Percentiles rank a stretch among this genome's conserved stretches.
These are phyloP conservation scores for Tridacna crocea DNA, from an alignment of 2,888 invertebrate genomes.

Conservation along the genomic window DNA sequence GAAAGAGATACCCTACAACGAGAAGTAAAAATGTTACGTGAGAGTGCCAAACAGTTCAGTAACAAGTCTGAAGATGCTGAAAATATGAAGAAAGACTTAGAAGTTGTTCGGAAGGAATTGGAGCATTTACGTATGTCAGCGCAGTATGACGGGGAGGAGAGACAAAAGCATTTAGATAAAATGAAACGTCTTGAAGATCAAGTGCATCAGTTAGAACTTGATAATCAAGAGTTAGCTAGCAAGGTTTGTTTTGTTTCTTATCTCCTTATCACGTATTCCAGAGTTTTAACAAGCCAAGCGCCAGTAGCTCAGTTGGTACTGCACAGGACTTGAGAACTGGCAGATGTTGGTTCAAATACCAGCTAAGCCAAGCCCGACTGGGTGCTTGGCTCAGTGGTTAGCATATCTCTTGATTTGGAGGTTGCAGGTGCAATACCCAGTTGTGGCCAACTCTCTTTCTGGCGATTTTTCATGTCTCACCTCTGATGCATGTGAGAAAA, in stretches of 20 bases:
- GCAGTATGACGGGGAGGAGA: slow-evolving; percentile 69
- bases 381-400: no score
- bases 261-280: no score
- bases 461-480: no score
- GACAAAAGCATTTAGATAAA: slow-evolving; percentile 72
- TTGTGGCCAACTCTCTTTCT: no score
- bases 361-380: no score
- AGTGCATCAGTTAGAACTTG: slow-evolving; percentile 73
- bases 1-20: slow-evolving; percentile 53
- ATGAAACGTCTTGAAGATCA: slow-evolving; percentile 69
- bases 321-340: no score
- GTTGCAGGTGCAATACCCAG: no score
- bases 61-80: slow-evolving; percentile 63
- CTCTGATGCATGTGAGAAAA: no score
- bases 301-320: no score
- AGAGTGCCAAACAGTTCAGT: slow-evolving; percentile 51
- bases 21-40: slow-evolving; percentile 60
- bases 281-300: no score
- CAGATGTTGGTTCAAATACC: no score
- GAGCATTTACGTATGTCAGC: slow-evolving; percentile 69
- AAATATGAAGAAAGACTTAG: slow-evolving; percentile 66
- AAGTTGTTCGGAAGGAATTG: slow-evolving; percentile 63
- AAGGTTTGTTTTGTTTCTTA: slow-evolving; percentile 63
- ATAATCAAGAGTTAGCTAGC: slow-evolving; percentile 75
- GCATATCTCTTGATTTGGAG: no score